These are phyloP conservation scores for Xylophagus ater DNA, from an alignment of 2,888 invertebrate genomes.

Conservation along the genomic window DNA sequence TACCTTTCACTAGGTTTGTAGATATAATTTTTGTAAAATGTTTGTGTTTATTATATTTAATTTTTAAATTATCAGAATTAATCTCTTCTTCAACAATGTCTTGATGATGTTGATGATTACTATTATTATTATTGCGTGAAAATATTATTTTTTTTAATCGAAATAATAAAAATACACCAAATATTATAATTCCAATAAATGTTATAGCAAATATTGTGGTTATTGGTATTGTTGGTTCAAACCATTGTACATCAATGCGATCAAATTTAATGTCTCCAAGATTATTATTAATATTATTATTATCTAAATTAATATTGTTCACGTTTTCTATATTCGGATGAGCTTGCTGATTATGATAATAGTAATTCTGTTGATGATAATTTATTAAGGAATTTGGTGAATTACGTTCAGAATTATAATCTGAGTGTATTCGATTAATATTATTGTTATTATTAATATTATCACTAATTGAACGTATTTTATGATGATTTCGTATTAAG, in stretches of 20 bases:
- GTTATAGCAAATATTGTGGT: conserved; percentile 19
- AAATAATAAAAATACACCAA: conserved; percentile 19
- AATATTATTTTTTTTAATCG: conserved; percentile 17
- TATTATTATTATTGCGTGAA: neutral
- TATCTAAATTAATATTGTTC: neutral
- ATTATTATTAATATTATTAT: neutral
- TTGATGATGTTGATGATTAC: too few species aligned
- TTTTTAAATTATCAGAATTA: too few species aligned
- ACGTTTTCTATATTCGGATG: neutral
- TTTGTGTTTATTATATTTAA: too few species aligned
- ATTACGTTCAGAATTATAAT: neutral
- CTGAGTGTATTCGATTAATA: neutral
- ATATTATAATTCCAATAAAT: conserved; percentile 17
- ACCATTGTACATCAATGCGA: conserved; percentile 9
- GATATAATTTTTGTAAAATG: too few species aligned
- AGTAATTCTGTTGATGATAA: neutral
- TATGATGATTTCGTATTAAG: neutral
- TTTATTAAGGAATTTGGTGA: neutral
- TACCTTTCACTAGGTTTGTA: too few species aligned
- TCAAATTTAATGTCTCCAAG: conserved; percentile 8
- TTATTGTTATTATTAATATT: neutral
- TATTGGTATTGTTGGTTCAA: conserved; percentile 18
- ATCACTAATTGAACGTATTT: too few species aligned
- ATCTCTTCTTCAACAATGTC: too few species aligned
- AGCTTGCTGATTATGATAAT: neutral